These are phyloP conservation scores for Threskiornis aethiopicus DNA, from an alignment of 2,797 vertebrate species.

Conservation along the genomic window DNA sequence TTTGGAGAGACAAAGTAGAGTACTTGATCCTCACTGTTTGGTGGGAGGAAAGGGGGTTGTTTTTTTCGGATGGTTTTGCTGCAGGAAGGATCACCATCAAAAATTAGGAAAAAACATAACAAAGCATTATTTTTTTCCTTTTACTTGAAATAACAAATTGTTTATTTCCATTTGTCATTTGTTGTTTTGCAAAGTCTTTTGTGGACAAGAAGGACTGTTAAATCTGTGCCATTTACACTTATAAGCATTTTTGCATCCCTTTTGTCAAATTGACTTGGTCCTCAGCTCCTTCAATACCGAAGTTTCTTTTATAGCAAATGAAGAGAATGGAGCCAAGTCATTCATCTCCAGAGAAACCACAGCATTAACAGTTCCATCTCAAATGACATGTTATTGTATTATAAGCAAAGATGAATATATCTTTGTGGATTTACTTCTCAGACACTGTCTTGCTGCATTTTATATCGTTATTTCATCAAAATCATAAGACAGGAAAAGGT, in stretches of 20 bases:
- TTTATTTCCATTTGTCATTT: neutral
- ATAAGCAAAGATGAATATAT: neutral
- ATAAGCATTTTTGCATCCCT: neutral
- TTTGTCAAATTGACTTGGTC: neutral
- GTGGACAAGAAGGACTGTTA: neutral
- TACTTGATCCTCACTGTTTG: neutral
- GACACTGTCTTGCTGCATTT: neutral
- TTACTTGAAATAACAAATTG: neutral
- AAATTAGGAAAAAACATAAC: neutral
- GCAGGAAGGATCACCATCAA: neutral
- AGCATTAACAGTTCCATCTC: neutral
- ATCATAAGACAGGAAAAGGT: neutral
- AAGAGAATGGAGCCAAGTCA: neutral
- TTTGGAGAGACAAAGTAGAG: neutral
- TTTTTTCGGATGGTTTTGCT: neutral
- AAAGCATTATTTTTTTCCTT: neutral
- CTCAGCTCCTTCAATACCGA: neutral
- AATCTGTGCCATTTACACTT: neutral
- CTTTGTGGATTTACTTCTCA: neutral
- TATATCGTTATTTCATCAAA: neutral
- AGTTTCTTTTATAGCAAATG: neutral
- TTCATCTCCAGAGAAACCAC: neutral
- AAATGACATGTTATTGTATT: neutral
- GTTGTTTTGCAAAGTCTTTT: neutral
- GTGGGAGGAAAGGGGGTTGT: rapidly evolving